Conservation (phyloP, 2,113 vertebrate genomes). For the Otocyon megalotis region DNA sequence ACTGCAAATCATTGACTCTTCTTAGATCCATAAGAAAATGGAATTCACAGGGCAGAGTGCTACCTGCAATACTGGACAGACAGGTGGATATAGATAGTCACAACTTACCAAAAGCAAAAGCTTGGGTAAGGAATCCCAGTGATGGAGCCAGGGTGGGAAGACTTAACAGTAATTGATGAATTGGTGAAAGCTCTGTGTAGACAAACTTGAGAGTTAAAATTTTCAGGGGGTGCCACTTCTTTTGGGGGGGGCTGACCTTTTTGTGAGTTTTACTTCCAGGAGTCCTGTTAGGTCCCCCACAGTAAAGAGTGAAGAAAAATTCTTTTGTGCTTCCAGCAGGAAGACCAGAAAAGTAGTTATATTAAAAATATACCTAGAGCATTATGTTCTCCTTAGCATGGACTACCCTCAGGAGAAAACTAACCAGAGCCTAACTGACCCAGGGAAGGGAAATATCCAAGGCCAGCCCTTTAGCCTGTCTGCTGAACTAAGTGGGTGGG, state of each 20-base stretch:
- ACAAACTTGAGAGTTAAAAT: neutral
- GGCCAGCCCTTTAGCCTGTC: neutral
- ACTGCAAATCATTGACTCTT: neutral
- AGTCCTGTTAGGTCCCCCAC: neutral
- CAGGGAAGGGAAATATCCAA: neutral
- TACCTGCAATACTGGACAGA: neutral
- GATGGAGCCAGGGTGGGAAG: neutral
- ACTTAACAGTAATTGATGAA: neutral
- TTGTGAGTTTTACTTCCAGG: neutral
- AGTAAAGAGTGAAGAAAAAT: neutral
- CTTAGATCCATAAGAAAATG: neutral
- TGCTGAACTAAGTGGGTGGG: neutral
- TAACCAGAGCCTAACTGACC: neutral
- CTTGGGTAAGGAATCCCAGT: neutral
- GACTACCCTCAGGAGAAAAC: neutral
- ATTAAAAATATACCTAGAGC: neutral
- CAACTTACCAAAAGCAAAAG: neutral
- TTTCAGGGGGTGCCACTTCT: neutral
- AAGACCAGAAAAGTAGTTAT: neutral
- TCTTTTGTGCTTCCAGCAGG: neutral
- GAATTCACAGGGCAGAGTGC: neutral
- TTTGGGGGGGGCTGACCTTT: neutral
- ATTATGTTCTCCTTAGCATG: neutral
- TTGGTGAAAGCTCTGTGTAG: neutral
- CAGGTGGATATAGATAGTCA: neutral